Evolutionary conservation across 2,888 invertebrate genomes (phyloP).

Genomic region (Zygothrica quintamaculata): DNA sequence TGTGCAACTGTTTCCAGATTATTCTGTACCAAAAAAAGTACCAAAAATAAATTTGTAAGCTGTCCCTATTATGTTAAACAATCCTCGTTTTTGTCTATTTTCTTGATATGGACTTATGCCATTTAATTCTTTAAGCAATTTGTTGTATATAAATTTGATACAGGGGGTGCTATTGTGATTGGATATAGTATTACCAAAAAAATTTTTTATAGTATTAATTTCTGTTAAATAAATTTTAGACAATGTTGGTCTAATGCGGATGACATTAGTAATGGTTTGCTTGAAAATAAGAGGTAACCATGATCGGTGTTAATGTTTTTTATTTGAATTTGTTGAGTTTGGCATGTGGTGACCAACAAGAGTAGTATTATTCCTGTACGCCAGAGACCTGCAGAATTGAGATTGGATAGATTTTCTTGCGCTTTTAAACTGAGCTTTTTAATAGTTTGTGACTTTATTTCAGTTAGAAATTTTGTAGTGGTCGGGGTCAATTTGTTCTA

Average conservation of each 20-base stretch:
- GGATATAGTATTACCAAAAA: conserved; percentile 7
- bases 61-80: conserved; percentile 7
- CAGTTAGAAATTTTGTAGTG: conserved; percentile 16
- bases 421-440: conserved; percentile 8
- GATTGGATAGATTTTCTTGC: conserved; percentile 7
- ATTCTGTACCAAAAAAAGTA: neutral
- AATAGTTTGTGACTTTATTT: conserved; percentile 11
- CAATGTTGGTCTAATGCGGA: conserved; percentile 10
- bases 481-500: conserved; percentile 8
- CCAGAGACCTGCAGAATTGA: conserved; percentile 8
- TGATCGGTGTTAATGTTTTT: conserved; percentile 10
- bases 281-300: conserved; percentile 8
- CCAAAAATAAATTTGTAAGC: neutral
- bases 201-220: conserved; percentile 1
- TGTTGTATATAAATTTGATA: conserved; percentile 4
- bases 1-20: neutral
- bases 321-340: conserved; percentile 9
- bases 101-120: neutral
- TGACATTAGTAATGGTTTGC: conserved; percentile 5
- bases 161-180: conserved; percentile 5
- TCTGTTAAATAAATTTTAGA: conserved; percentile 2
- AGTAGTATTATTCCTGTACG: neutral
- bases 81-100: conserved; percentile 9
- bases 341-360: neutral
- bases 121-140: conserved; percentile 6